Evolutionary conservation across 2,113 vertebrate genomes (phyloP), one percentile per base, ranked within the genome.

Genomic region (Zapornia atra): DNA sequence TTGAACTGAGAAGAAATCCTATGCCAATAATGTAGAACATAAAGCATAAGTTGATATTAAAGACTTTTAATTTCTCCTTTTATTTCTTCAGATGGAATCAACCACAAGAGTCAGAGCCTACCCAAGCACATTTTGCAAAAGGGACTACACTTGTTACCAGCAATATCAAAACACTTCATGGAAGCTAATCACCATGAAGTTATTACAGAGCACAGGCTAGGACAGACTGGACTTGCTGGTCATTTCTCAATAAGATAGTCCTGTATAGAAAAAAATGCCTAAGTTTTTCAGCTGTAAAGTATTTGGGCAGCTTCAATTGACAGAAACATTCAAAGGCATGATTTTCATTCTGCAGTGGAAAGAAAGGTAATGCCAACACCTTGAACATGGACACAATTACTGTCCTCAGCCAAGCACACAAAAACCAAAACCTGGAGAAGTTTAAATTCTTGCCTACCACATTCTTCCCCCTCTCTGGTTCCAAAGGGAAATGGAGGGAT

Each of bases 401-500:
- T 56, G 29, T 54, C 28, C 28, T 69, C 28, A 63, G 7, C 6
- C 7, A 88, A 24, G 6, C 33, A 54, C 25, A 34, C 17, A 25
- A 17, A 44, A 53, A 26, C 1, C 6, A 60, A 82, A 68, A 6
- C 33, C 53, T 34, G 9, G 13, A 65, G 15, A 34, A 70, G 22
- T 38, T 18, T 66, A 29, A 70, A 59, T 38, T 53, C 38, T 25
- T 50, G 28, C 42, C 19, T 51, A 15, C 31, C 9, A 33, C 13
- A 11, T 31, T 6, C 7, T 65, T 26, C 28, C 25, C 22, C 15
- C 3, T 17, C 21, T 57, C 14, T 60, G 2, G 1, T 69, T 73
- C 24, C n/a, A 60, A 81, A 79, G 4, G 3, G 7, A 2, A 82
- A n/a, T 5, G 4, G 1, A 12, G 9, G 6, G 1, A 76, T 14